These are phyloP conservation scores for Momotus momota DNA, from an alignment of 2,797 vertebrate genomes.

Conservation along the genomic window DNA sequence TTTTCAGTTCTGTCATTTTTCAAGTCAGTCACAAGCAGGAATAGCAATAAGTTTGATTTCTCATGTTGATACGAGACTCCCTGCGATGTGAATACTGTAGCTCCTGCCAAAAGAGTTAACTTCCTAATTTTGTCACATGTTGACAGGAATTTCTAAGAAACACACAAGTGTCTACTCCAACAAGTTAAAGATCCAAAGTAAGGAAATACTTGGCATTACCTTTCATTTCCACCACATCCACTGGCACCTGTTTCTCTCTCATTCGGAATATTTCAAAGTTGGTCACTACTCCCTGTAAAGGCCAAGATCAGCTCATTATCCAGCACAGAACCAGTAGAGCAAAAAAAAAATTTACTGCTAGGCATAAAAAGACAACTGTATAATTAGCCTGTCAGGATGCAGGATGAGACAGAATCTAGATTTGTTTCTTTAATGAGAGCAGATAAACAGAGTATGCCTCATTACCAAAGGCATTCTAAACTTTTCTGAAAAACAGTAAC, in stretches of 20 bases:
- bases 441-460: background rate
- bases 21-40: background rate
- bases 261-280: constrained; percentile 99
- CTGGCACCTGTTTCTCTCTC: constrained; percentile 98
- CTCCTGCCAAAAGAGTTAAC: background rate
- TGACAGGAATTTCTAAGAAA: background rate
- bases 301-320: background rate
- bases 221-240: constrained; percentile 99
- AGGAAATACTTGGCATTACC: constrained; percentile 75
- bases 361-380: background rate
- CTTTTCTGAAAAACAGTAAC: background rate
- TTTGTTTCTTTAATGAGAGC: background rate
- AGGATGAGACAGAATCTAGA: background rate
- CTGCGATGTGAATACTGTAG: background rate
- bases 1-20: background rate
- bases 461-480: background rate
- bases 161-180: background rate
- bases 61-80: background rate
- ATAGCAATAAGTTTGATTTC: background rate
- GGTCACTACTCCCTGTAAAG: constrained; percentile 94
- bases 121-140: background rate
- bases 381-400: background rate
- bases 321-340: background rate
- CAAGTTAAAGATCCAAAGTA: background rate
- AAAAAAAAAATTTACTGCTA: background rate